Evolutionary conservation across 2,888 invertebrate species (phyloP).

Genomic region (Eilema caniola): DNA sequence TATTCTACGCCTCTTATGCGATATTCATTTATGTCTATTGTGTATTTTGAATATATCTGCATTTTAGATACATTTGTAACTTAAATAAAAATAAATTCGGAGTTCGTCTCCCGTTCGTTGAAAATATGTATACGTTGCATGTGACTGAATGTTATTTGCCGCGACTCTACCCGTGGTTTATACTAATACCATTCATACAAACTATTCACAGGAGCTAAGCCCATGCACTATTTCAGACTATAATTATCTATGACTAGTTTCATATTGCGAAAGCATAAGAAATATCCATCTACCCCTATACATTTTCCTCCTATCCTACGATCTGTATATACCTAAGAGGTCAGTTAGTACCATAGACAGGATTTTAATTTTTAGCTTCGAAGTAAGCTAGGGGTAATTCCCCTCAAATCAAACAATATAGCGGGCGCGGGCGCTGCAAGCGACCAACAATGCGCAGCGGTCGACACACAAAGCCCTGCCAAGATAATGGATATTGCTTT

Average conservation of each 20-base stretch:
- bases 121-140: too few species aligned
- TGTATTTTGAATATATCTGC: too few species aligned
- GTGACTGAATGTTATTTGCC: too few species aligned
- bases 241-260: background rate
- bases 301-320: too few species aligned
- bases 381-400: conserved; percentile 55
- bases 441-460: conserved; percentile 74
- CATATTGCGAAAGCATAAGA: background rate
- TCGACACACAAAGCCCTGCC: conserved; percentile 76
- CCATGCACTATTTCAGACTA: background rate
- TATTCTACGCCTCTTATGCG: background rate
- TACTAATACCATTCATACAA: too few species aligned
- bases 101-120: too few species aligned
- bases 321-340: background rate
- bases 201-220: too few species aligned
- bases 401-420: conserved; percentile 68
- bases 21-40: background rate
- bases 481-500: conserved; percentile 86
- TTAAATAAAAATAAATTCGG: too few species aligned
- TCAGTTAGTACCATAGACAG: conserved; percentile 17
- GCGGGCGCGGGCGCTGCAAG: conserved; percentile 62
- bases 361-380: conserved; percentile 51
- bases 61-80: too few species aligned
- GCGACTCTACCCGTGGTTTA: too few species aligned
- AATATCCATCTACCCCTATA: background rate